Evolutionary conservation across 1,140 invertebrate genomes (phyloP), one percentile per base, ranked within the genome.

Genomic region (Kradibia gibbosae): DNA sequence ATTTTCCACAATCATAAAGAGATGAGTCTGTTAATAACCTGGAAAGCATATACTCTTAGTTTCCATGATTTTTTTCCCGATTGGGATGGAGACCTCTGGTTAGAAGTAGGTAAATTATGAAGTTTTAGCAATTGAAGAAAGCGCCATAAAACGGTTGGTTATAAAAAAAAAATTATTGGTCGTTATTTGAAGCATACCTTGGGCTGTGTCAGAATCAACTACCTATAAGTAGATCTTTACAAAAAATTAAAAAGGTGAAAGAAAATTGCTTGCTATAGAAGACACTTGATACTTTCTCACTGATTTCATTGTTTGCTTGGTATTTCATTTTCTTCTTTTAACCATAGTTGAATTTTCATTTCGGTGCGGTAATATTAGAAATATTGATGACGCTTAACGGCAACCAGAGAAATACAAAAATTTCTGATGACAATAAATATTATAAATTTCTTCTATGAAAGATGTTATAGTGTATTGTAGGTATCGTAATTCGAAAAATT

Each of bases 161-260:
- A 62, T 67, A 71, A 80, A 72, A 71, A 79, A 71, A 79, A 60
- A 73, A 55, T 78, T 71, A 65, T 42, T 36, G 50, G 28, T 22
- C 77, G 67, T 78, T 79, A 79, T 60, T 79, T 34, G 78, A 50
- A 28, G 78, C n/a, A 13, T 15, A 28, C 34, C 60, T 67, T 60
- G 8, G n/a, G 42, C 20, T 4, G 42, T 5, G 2, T 53, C 36
- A 25, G n/a, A 25, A 10, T 39, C 55, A 13, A 11, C 77, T 79
- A 72, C 78, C 70, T 72, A 53, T 71, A 50, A 53, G 48, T 25
- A 78, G 65, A 36, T 78, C 65, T 71, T 71, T 78, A 78, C 65
- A 13, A 34, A 78, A 70, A 70, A 70, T 67, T 71, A 45, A 42
- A 42, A 13, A 39, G 48, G 53, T 48, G 45, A 75, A 62, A 77